These are phyloP conservation scores for Catharus minimus DNA, from an alignment of 2,113 vertebrate genomes.

Conservation along the genomic window DNA sequence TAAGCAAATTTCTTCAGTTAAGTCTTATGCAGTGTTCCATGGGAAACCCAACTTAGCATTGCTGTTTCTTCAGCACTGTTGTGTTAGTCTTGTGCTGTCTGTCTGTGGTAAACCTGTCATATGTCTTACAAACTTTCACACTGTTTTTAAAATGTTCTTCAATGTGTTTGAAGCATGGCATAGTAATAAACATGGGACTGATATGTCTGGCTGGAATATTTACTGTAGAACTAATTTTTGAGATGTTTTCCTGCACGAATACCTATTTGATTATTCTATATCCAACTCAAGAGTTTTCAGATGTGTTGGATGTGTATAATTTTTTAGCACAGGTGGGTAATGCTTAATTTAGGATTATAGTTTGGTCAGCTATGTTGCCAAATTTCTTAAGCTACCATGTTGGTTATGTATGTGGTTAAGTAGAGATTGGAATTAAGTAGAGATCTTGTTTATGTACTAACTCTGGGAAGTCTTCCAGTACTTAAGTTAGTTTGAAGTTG, in stretches of 20 bases:
- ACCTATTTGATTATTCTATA: not conserved
- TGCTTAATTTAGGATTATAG: not conserved
- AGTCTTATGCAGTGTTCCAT: not conserved
- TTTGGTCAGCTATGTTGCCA: not conserved
- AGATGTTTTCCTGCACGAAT: not conserved
- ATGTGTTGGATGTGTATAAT: not conserved
- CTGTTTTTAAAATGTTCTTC: not conserved
- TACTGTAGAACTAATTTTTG: not conserved
- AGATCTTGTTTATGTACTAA: not conserved
- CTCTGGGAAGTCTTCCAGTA: not conserved
- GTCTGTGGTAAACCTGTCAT: not conserved
- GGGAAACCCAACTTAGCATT: not conserved
- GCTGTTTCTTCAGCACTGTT: not conserved
- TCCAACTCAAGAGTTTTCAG: not conserved
- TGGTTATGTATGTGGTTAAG: not conserved
- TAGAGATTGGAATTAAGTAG: not conserved
- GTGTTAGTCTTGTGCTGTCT: not conserved
- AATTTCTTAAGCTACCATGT: rapidly evolving
- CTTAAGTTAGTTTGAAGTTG: not conserved
- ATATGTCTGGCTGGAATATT: not conserved
- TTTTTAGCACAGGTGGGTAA: not conserved
- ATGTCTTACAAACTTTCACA: not conserved
- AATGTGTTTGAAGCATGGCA: not conserved
- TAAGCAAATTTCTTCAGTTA: not conserved
- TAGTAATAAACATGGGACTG: not conserved